Percentiles rank a stretch among this genome's conserved stretches.
phyloP scores from a whole-genome alignment of 2,113 vertebrate genomes.

The Rhynchopsitta pachyrhyncha region DNA sequence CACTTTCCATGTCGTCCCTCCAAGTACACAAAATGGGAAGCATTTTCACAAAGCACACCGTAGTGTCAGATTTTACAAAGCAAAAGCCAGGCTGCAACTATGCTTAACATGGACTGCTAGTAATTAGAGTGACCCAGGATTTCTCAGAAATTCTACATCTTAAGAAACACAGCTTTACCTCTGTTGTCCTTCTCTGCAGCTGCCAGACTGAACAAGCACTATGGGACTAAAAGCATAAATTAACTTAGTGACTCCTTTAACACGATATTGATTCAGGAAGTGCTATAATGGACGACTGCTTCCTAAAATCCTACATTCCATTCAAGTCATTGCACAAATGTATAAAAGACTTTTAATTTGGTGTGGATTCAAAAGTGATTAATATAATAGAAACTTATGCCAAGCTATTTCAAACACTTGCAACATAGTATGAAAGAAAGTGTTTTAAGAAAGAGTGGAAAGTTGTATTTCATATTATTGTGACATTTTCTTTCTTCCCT shows the following conservation, averaged over 20 bases:
- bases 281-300: background rate
- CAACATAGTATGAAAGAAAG: background rate
- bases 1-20: background rate
- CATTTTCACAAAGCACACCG: conserved; percentile 1
- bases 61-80: background rate
- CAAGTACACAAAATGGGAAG: background rate
- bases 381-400: background rate
- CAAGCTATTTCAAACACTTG: background rate
- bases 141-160: conserved; percentile 38
- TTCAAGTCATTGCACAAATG: background rate
- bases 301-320: background rate
- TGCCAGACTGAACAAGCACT: conserved; percentile 14
- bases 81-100: conserved; percentile 21
- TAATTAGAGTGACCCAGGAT: conserved; percentile 47
- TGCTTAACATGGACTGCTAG: conserved; percentile 4
- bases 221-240: conserved; percentile 31
- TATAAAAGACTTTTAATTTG: background rate
- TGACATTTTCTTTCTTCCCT: background rate
- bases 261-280: conserved; percentile 25
- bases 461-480: background rate
- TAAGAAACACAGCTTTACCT: conserved; percentile 31
- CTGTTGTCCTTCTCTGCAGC: background rate
- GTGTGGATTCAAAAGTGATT: background rate
- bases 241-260: conserved; percentile 39
- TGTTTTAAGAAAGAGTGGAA: background rate